Conservation (phyloP, 2,888 invertebrate genomes). For the Hypomecis punctinalis region DNA sequence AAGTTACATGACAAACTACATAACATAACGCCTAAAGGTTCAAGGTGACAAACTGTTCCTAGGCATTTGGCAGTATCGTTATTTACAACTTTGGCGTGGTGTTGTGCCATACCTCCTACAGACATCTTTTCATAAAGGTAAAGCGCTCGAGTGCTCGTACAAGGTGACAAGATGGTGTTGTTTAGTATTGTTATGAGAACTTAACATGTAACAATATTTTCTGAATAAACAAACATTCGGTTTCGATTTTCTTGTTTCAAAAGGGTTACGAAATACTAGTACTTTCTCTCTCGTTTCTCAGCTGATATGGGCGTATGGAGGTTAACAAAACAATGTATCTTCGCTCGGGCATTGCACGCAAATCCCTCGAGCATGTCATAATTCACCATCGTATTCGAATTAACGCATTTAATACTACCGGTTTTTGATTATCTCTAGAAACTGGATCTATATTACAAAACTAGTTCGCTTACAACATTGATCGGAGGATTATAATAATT, state of each 20-base stretch:
- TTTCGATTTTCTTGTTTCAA: slow-evolving; percentile 67
- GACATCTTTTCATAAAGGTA: slow-evolving; percentile 17
- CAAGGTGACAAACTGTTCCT: slow-evolving; percentile 5
- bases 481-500: slow-evolving; percentile 46
- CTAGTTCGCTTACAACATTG: slow-evolving; percentile 47
- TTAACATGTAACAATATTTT: slow-evolving; percentile 40
- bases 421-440: slow-evolving; percentile 36
- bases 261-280: slow-evolving; percentile 74
- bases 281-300: slow-evolving; percentile 79
- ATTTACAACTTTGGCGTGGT: neutral
- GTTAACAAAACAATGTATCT: slow-evolving; percentile 80
- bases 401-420: slow-evolving; percentile 40
- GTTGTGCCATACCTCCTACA: slow-evolving; percentile 5
- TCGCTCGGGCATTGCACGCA: slow-evolving; percentile 60
- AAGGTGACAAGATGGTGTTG: slow-evolving; percentile 10
- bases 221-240: slow-evolving; percentile 57
- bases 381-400: slow-evolving; percentile 42
- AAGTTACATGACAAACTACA: neutral
- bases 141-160: slow-evolving; percentile 4
- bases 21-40: slow-evolving; percentile 2
- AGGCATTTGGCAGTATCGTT: neutral
- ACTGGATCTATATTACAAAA: slow-evolving; percentile 42
- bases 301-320: slow-evolving; percentile 75
- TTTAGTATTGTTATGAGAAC: slow-evolving; percentile 31
- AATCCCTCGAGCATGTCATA: slow-evolving; percentile 53